These are phyloP conservation scores for Psophia crepitans DNA, from an alignment of 2,113 vertebrate genomes.

Conservation along the genomic window DNA sequence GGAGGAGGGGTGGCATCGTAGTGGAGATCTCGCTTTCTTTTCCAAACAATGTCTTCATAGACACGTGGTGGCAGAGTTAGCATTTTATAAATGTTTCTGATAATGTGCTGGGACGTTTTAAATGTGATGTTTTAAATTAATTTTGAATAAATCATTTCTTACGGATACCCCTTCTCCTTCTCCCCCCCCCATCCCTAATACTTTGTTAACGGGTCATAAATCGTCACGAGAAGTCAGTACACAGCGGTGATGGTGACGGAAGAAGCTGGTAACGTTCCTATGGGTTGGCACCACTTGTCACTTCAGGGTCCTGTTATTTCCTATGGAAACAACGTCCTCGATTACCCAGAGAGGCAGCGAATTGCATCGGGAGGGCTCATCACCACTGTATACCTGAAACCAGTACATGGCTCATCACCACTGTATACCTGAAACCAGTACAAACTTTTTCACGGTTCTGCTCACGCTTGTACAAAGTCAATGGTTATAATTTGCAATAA, in stretches of 20 bases:
- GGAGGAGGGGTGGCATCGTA: neutral
- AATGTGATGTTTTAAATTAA: constrained; percentile 54
- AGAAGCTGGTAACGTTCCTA: neutral
- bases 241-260: constrained; percentile 24
- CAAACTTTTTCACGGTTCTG: constrained; percentile 60
- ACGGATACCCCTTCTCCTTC: neutral
- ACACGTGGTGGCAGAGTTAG: neutral
- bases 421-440: constrained; percentile 52
- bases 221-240: neutral
- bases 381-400: constrained; percentile 50
- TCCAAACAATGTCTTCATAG: neutral
- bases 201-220: neutral
- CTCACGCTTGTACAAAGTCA: constrained; percentile 56
- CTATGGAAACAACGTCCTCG: constrained; percentile 75
- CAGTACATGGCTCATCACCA: constrained; percentile 54
- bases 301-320: constrained; percentile 75
- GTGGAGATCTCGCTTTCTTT: neutral
- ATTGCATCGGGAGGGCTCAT: constrained; percentile 11
- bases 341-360: constrained; percentile 24
- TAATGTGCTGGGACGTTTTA: constrained; percentile 42
- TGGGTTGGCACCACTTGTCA: constrained; percentile 42
- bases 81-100: constrained; percentile 51
- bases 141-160: constrained; percentile 18
- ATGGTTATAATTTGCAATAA: constrained; percentile 45
- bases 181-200: neutral